Base-by-base conservation (phyloP, 1,140 invertebrate species). In the Neoseiulus cucumeris region DNA sequence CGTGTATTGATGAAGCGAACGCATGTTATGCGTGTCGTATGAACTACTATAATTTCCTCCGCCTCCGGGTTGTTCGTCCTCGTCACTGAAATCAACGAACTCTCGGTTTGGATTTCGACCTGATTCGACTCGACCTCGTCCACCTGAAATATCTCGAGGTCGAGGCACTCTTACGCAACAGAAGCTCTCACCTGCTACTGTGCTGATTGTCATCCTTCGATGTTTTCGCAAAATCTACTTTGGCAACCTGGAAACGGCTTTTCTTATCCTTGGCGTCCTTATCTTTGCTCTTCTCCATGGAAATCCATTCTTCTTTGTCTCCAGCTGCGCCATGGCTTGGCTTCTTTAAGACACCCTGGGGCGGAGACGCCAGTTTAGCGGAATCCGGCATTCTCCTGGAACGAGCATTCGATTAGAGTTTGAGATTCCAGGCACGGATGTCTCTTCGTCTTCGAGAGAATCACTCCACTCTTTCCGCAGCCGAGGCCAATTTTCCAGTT, bases 1-100 rank as follows among this genome's bases (percentile, higher is more conserved):
- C 0, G 91, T 94, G 74, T 94, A 86, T 72, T 90, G 85, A 65
- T 89, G 86, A 73, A 73, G 87, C 74, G 86, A 89, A 74, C 87
- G 87, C 28, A 80, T 80, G 78, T 87, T 86, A 73, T 83, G 83
- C 20, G 84, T 87, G 70, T 86, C 84, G 68, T 81, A 82, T 33
- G 78, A 77, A 64, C 77, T 65, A n/a, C 65, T 64, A 17, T 66
- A 67, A 20, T 41, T 28, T 55, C 20, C 28, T 44, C 42, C 44
- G 28, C 64, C 22, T 18, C 18, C 29, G 33, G 66, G 29, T 55
- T 67, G 44, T 7, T 68, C 18, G 33, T 68, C 29, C 18, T 55
- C 28, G 33, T 69, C 68, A 44, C 66, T 64, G 41, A 14, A 18
- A 44, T 65, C 41, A 45, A 45, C 14, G 14, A 51, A 12, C 45